Percentiles rank a stretch among this genome's conserved stretches.
Conservation (phyloP, 2,113 vertebrate species). For the Notarius quadriscutis region DNA sequence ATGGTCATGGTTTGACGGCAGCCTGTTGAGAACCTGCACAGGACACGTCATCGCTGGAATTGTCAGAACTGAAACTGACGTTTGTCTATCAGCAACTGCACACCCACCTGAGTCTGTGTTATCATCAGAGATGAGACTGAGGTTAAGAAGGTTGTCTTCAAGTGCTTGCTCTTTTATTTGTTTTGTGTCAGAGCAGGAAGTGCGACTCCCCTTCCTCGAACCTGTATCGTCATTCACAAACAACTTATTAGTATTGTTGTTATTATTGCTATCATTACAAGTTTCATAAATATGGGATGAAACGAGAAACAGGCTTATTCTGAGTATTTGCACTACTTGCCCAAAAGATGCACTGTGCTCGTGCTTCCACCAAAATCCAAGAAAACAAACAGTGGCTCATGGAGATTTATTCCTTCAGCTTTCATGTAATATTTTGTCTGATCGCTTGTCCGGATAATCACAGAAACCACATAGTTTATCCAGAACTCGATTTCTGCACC, state of each 20-base stretch:
- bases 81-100: background rate
- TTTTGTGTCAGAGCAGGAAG: slow-evolving; percentile 27
- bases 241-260: background rate
- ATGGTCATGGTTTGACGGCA: background rate
- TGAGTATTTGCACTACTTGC: slow-evolving; percentile 12
- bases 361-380: slow-evolving; percentile 44
- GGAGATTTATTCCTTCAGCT: slow-evolving; percentile 29
- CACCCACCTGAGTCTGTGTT: slow-evolving; percentile 5
- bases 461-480: slow-evolving; percentile 31
- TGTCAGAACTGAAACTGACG: background rate
- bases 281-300: background rate
- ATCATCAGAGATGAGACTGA: background rate
- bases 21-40: background rate
- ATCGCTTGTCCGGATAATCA: slow-evolving; percentile 21
- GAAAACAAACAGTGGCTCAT: slow-evolving; percentile 40
- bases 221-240: slow-evolving; percentile 19
- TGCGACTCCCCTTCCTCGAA: slow-evolving; percentile 37
- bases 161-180: background rate
- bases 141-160: slow-evolving; percentile 4
- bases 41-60: background rate
- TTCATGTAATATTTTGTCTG: slow-evolving; percentile 37
- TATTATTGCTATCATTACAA: background rate
- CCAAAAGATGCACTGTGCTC: slow-evolving; percentile 43
- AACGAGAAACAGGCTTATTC: background rate
- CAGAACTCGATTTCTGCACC: slow-evolving; percentile 38